Evolutionary conservation across 2,797 vertebrate genomes (phyloP), one percentile per base, ranked within the genome.

Genomic region (Mormyrops boulengeri): DNA sequence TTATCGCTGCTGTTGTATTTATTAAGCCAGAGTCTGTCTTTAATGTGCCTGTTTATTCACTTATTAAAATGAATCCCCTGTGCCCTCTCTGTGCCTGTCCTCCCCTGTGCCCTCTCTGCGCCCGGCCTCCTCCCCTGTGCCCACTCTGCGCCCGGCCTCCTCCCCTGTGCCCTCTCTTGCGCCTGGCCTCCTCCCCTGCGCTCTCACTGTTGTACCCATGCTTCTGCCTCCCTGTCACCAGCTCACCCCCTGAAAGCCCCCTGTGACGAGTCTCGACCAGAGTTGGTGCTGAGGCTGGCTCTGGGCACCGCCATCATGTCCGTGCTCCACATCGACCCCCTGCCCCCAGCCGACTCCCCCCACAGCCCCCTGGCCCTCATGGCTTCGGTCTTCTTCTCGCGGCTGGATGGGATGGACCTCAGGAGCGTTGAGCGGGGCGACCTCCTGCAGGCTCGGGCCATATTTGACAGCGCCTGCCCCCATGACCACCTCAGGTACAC

Each of bases 251-350:
- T 97, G 90, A 98, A 99, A 96, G 95, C 97, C 88, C 96, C 97
- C 82, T 97, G 97, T 87, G 98, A 99, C 92, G 98, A 99, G 93
- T 98, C 98, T 12, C 97, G 97, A 92, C 99, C 98, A 88, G 98
- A 99, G 93, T 94, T 99, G 52, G 96, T 99, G 91, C 96, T 98
- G 89, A 96, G 95, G 94, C 93, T 99, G 92, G 94, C 95, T 0
- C 92, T 99, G 91, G 96, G 97, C 91, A 95, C 95, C 92, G 94
- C 98, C 90, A 98, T 97, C 14, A 44, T 98, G 73, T 98, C 97
- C 3, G 97, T 99, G 87, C 98, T 99, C 92, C 98, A 99, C 95
- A 98, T 99, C 30, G 99, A 99, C 94, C 99, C 98, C 26, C 95
- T 99, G 90, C 97, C 98, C 88, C 97, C 98, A 19, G 96, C 98